Evolutionary conservation across 2,797 vertebrate genomes (phyloP).

Genomic region (Microctenopoma stevenorrisi): DNA sequence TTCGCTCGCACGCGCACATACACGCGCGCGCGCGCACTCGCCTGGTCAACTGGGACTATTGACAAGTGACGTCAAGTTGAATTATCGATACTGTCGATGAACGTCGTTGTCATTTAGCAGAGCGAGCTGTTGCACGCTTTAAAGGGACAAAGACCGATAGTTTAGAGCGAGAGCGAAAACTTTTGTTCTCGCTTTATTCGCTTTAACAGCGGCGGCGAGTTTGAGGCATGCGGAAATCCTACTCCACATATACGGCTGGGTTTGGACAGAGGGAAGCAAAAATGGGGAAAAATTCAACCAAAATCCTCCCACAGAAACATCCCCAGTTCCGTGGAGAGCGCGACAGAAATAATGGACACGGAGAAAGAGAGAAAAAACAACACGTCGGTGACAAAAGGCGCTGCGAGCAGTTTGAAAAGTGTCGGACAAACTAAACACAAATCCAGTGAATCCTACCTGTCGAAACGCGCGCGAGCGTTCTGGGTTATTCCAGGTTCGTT

Average conservation of each 20-base stretch:
- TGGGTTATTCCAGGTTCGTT: conserved; percentile 35
- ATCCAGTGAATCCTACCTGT: conserved; percentile 59
- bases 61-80: conserved; percentile 52
- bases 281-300: fast-evolving
- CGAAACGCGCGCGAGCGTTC: conserved; percentile 15
- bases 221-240: conserved; percentile 75
- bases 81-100: conserved; percentile 28
- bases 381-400: conserved; percentile 11
- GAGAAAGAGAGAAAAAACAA: neutral
- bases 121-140: neutral
- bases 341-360: fast-evolving
- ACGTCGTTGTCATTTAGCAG: neutral
- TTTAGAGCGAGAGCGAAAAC: conserved; percentile 5
- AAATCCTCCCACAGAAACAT: fast-evolving
- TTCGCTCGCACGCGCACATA: neutral
- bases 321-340: neutral
- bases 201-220: conserved; percentile 7
- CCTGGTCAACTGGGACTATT: conserved; percentile 16
- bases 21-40: neutral
- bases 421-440: neutral
- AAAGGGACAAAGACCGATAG: fast-evolving
- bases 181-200: conserved; percentile 19
- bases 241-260: conserved; percentile 13
- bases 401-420: neutral
- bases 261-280: conserved; percentile 13